phyloP scores from a whole-genome alignment of 1,140 invertebrate species.

The Bombus impatiens region DNA sequence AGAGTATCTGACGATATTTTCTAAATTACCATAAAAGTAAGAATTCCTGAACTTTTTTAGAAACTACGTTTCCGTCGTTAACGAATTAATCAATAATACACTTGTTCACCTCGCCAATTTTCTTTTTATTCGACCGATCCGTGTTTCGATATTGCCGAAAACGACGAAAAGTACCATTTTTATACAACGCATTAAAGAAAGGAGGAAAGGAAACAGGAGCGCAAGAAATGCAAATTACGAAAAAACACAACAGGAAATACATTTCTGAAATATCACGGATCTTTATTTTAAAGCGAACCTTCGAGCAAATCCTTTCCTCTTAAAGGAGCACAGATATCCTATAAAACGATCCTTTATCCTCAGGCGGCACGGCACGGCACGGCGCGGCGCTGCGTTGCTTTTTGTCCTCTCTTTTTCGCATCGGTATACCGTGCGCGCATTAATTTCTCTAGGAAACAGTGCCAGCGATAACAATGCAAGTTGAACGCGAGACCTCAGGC shows the following conservation, averaged over 20 bases:
- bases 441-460: conserved; percentile 17
- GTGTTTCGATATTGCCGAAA: no score
- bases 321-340: not conserved
- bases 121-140: not conserved
- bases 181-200: not conserved
- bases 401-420: no score
- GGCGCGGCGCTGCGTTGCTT: not conserved
- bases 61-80: no score
- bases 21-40: no score
- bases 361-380: no score
- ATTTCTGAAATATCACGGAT: conserved; percentile 4
- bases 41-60: no score
- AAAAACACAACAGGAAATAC: not conserved
- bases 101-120: not conserved
- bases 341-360: conserved; percentile 6
- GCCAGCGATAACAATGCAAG: conserved; percentile 18
- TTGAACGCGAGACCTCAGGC: not conserved
- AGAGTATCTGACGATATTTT: no score
- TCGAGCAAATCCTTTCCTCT: not conserved
- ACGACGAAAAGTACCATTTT: not conserved
- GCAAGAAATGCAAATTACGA: not conserved
- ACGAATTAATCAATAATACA: no score
- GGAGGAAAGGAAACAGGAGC: no score
- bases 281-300: not conserved
- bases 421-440: not conserved